Conservation (phyloP, 2,888 invertebrate genomes). For the Azorinus chamasolen region DNA sequence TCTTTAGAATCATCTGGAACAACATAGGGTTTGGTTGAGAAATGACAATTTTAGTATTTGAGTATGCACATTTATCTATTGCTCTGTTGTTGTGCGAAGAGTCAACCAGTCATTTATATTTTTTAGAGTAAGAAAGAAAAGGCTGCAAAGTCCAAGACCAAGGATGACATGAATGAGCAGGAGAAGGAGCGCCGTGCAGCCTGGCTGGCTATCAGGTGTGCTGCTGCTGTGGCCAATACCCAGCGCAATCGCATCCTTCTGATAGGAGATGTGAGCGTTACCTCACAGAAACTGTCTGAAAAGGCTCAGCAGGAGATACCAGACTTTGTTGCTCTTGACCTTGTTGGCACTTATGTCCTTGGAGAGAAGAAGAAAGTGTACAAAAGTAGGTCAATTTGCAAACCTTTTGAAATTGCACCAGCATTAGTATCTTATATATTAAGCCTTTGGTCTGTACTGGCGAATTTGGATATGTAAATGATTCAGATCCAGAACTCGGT, state of each 20-base stretch:
- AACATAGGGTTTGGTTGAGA: too few species aligned
- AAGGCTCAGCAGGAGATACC: slow-evolving; percentile 77
- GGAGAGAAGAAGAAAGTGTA: slow-evolving; percentile 85
- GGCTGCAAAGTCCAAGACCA: slow-evolving; percentile 39
- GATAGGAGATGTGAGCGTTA: slow-evolving; percentile 78
- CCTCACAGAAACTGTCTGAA: slow-evolving; percentile 72
- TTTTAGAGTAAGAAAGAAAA: slow-evolving; percentile 69
- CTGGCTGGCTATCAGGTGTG: slow-evolving; percentile 84
- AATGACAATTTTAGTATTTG: too few species aligned
- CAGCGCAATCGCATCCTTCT: slow-evolving; percentile 77
- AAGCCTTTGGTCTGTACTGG: too few species aligned
- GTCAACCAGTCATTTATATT: too few species aligned
- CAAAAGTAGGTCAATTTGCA: slow-evolving; percentile 76
- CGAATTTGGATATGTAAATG: too few species aligned
- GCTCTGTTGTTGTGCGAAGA: too few species aligned
- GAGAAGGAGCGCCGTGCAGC: slow-evolving; percentile 81
- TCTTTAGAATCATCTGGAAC: too few species aligned
- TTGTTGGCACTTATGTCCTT: slow-evolving; percentile 82
- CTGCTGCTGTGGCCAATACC: slow-evolving; percentile 79
- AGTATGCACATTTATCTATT: too few species aligned
- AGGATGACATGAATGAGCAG: slow-evolving; percentile 72
- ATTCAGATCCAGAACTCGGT: too few species aligned
- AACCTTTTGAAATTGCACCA: too few species aligned
- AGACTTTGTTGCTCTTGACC: slow-evolving; percentile 83
- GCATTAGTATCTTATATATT: too few species aligned